Percentiles rank a stretch among this genome's conserved stretches.
These are phyloP conservation scores for Molorchus minor DNA, from an alignment of 2,888 invertebrate genomes.

Conservation along the genomic window DNA sequence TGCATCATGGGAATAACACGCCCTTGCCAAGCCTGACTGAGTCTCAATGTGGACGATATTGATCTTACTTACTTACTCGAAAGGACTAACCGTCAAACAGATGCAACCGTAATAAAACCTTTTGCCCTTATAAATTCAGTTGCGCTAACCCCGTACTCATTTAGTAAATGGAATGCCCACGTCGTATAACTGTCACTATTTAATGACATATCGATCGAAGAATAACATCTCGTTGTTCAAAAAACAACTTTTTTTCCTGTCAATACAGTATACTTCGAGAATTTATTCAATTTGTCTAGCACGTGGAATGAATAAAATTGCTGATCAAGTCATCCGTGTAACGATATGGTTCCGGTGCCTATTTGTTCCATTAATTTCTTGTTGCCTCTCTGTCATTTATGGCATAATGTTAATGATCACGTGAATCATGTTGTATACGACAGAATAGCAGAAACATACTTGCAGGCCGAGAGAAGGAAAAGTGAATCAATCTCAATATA, in stretches of 20 bases:
- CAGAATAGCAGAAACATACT: conserved; percentile 1
- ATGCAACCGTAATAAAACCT: not conserved
- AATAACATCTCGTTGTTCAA: conserved; percentile 1
- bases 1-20: no score
- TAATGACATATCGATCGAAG: conserved; percentile 9
- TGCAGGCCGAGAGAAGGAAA: no score
- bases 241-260: conserved; percentile 10
- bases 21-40: no score
- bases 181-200: not conserved
- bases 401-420: conserved; percentile 18
- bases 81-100: no score
- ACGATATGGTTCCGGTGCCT: conserved; percentile 31
- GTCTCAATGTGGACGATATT: no score
- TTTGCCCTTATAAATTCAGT: not conserved
- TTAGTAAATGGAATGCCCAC: conserved; percentile 10
- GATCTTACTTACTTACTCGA: no score
- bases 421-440: conserved; percentile 6
- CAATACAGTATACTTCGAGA: conserved; percentile 3
- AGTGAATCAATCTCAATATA: no score
- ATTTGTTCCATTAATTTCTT: conserved; percentile 29
- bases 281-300: conserved; percentile 11
- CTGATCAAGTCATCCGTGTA: conserved; percentile 25
- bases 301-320: conserved; percentile 25
- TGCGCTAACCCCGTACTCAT: not conserved
- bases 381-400: conserved; percentile 21